Base-by-base conservation (phyloP, 92 coral and sea anemone species). In the Metridium senile region DNA sequence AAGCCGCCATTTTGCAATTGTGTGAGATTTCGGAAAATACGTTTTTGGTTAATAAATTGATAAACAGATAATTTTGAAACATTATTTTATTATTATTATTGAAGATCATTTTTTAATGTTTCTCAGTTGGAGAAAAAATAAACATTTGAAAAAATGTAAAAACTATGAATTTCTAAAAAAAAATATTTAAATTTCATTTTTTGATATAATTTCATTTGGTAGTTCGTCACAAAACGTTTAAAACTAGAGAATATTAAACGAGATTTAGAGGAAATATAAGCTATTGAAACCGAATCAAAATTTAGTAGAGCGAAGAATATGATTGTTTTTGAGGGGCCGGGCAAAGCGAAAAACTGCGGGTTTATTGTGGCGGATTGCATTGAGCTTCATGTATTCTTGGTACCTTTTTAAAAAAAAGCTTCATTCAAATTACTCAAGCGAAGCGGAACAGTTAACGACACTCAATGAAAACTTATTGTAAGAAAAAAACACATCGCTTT, bases 271-370 rank as follows among this genome's bases (percentile, higher is more conserved):
- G 9, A 54, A 9, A 22, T 45, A n/a, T 17, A 54, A 19, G 26
- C 61, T 22, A 9, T 54, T n/a, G 9, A 54, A 54, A 54, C 3
- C 61, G 61, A 54, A 54, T 54, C 11, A 39, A 39, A 39, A 61
- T 26, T 61, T 61, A 61, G 3, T 61, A 30, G 23, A 61, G 66
- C 66, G 66, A 61, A 61, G 66, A 61, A 61, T 22, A 2, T n/a
- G n/a, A n/a, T n/a, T 22, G 30, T 61, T 61, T 61, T 61, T 21
- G 49, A 13, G 13, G 49, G 49, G 49, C 13, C 6, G 61, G 61
- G 61, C n/a, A 54, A n/a, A 23, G 66, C n/a, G 25, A 54, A 21
- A 54, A 54, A 61, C 2, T 11, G 66, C 66, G 6, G 66, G 66
- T 61, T 61, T 61, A 30, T 61, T 22, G 19, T 61, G 66, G 20